phyloP scores from a whole-genome alignment of 2,888 invertebrate genomes.

The Drosophila ezoana region DNA sequence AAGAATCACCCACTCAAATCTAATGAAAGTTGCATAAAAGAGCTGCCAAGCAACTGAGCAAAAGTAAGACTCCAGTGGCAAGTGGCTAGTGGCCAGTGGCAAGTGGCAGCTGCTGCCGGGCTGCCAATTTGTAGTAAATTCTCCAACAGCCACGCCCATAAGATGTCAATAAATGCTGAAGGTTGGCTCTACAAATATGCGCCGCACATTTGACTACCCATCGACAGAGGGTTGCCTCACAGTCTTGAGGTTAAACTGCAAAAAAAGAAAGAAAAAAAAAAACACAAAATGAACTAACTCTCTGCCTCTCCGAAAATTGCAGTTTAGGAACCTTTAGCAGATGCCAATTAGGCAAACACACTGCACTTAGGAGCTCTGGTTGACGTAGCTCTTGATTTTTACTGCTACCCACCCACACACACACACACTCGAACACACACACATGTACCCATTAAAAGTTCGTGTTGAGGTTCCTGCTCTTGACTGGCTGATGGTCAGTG shows the following conservation, averaged over 20 bases:
- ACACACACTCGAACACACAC: slow-evolving; percentile 23
- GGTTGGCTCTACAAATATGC: slow-evolving; percentile 44
- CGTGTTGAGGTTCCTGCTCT: slow-evolving; percentile 27
- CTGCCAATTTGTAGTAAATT: slow-evolving; percentile 80
- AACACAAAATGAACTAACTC: neutral
- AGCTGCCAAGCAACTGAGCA: slow-evolving; percentile 41
- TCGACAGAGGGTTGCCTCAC: slow-evolving; percentile 4
- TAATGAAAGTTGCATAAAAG: slow-evolving; percentile 62
- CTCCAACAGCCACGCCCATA: slow-evolving; percentile 64
- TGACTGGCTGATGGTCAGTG: slow-evolving; percentile 5
- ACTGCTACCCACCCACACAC: slow-evolving; percentile 31
- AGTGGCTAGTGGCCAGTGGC: slow-evolving; percentile 27
- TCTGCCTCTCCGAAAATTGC: slow-evolving; percentile 26
- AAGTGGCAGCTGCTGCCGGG: slow-evolving; percentile 22
- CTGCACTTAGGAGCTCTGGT: slow-evolving; percentile 42
- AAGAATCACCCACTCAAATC: slow-evolving; percentile 63
- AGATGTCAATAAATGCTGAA: slow-evolving; percentile 75
- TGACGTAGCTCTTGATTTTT: slow-evolving; percentile 48
- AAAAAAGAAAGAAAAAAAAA: slow-evolving; percentile 3
- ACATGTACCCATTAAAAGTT: slow-evolving; percentile 54
- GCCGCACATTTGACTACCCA: slow-evolving; percentile 58
- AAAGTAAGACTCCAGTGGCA: slow-evolving; percentile 41
- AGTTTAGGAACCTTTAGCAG: slow-evolving; percentile 37
- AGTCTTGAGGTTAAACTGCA: slow-evolving; percentile 30
- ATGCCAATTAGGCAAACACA: slow-evolving; percentile 64